Evolutionary conservation across 2,113 vertebrate species (phyloP).

Genomic region (Hippocampus zosterae): DNA sequence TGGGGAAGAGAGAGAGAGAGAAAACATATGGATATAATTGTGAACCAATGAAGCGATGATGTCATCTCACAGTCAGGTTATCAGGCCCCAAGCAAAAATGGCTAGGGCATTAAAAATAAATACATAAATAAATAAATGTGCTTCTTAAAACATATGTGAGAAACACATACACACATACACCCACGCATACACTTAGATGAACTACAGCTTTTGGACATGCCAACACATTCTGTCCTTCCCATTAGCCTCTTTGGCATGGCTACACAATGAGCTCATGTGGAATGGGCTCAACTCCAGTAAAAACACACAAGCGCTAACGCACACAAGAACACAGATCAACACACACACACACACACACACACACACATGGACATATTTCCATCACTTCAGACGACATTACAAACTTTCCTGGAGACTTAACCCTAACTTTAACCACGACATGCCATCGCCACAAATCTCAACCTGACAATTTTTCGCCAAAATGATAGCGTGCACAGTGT

Average conservation of each 20-base stretch:
- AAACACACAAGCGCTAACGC: slow-evolving; percentile 32
- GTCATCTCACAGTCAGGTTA: slow-evolving; percentile 69
- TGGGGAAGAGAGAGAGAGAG: slow-evolving; percentile 2
- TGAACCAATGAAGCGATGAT: slow-evolving; percentile 58
- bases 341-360: background rate
- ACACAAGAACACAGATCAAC: background rate
- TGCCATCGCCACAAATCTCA: background rate
- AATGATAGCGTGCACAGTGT: background rate
- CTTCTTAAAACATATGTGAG: slow-evolving; percentile 33
- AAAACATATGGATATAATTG: slow-evolving; percentile 68
- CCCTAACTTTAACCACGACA: slow-evolving; percentile 1
- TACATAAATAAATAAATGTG: slow-evolving; percentile 46
- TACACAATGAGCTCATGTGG: slow-evolving; percentile 67
- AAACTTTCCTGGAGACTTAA: slow-evolving; percentile 5
- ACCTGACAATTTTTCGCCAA: background rate
- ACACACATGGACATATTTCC: slow-evolving; percentile 7
- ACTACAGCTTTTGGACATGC: slow-evolving; percentile 11
- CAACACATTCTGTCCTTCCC: slow-evolving; percentile 55
- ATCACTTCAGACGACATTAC: slow-evolving; percentile 8
- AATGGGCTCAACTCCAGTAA: slow-evolving; percentile 66
- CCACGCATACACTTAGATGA: slow-evolving; percentile 10
- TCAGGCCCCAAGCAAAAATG: slow-evolving; percentile 56
- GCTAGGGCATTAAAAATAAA: slow-evolving; percentile 38
- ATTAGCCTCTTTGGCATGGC: slow-evolving; percentile 69
- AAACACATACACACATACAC: slow-evolving; percentile 11